Conservation (phyloP, 2,113 vertebrate genomes). For the Pseudorasbora parva region DNA sequence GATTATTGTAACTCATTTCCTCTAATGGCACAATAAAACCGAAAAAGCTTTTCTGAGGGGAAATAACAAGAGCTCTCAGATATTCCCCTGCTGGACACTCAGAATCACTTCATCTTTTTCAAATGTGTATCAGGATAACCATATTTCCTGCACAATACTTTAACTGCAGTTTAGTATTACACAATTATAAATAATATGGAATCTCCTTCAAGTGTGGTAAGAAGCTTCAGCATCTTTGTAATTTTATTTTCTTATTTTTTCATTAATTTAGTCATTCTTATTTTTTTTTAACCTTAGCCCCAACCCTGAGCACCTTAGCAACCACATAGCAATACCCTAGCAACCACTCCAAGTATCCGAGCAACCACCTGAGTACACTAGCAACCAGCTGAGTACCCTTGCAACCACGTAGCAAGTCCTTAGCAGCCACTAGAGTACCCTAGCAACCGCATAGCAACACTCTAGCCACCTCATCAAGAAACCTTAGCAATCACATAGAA, state of each 20-base stretch:
- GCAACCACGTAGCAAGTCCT: too few relatives aligned
- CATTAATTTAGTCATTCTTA: too few relatives aligned
- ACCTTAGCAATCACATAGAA: too few relatives aligned
- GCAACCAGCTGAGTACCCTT: too few relatives aligned
- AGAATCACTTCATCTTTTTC: background rate
- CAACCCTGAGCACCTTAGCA: too few relatives aligned
- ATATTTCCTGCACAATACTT: background rate
- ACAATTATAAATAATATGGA: background rate
- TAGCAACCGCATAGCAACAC: too few relatives aligned
- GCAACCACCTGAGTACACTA: too few relatives aligned
- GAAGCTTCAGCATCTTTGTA: background rate
- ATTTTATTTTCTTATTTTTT: background rate
- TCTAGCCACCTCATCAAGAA: too few relatives aligned
- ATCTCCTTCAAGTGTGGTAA: background rate
- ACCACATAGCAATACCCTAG: too few relatives aligned
- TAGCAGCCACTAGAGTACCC: too few relatives aligned
- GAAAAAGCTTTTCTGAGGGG: background rate
- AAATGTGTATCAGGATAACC: background rate
- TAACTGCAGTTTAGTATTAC: background rate
- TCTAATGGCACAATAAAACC: slow-evolving; percentile 13
- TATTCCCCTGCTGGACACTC: background rate
- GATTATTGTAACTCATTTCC: slow-evolving; percentile 26
- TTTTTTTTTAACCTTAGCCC: too few relatives aligned
- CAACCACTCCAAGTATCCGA: too few relatives aligned
- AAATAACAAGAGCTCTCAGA: background rate